A percentile compares a stretch with the other conserved stretches of the same genome.
These are phyloP conservation scores for Carassius carassius DNA, from an alignment of 2,113 vertebrate species.

Conservation along the genomic window DNA sequence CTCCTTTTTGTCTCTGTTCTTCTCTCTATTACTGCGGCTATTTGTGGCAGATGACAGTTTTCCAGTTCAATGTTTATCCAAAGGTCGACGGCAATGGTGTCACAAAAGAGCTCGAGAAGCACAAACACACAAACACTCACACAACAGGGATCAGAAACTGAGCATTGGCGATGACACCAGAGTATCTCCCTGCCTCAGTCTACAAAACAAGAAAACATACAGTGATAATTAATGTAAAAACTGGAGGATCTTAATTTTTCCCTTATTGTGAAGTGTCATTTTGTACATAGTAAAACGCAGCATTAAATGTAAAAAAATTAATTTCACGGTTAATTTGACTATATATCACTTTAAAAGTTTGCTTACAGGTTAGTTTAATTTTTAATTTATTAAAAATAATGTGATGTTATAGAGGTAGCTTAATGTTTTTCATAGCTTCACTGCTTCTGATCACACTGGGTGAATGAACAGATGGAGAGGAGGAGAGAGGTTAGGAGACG, in stretches of 20 bases:
- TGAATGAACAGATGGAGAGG: background rate
- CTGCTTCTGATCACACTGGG: background rate
- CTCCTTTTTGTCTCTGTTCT: background rate
- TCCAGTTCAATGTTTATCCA: conserved; percentile 27
- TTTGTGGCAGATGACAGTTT: conserved; percentile 49
- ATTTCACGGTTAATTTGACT: too few relatives aligned
- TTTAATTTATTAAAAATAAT: background rate
- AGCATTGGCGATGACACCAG: background rate
- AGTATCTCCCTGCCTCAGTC: background rate
- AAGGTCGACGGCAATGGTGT: conserved; percentile 21
- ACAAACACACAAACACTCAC: background rate
- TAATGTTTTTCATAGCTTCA: background rate
- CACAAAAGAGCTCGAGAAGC: conserved; percentile 21
- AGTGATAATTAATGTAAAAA: background rate
- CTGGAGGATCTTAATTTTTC: background rate
- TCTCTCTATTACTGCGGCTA: conserved; percentile 37
- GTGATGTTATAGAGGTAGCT: background rate
- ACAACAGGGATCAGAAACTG: background rate
- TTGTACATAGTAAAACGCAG: background rate
- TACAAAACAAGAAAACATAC: conserved; percentile 3
- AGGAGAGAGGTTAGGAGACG: background rate
- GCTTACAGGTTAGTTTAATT: background rate
- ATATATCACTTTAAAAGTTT: background rate
- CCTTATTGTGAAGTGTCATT: background rate
- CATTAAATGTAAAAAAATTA: background rate